Base-by-base conservation (phyloP, 2,797 vertebrate species). In the Odontamblyopus lacepedii region DNA sequence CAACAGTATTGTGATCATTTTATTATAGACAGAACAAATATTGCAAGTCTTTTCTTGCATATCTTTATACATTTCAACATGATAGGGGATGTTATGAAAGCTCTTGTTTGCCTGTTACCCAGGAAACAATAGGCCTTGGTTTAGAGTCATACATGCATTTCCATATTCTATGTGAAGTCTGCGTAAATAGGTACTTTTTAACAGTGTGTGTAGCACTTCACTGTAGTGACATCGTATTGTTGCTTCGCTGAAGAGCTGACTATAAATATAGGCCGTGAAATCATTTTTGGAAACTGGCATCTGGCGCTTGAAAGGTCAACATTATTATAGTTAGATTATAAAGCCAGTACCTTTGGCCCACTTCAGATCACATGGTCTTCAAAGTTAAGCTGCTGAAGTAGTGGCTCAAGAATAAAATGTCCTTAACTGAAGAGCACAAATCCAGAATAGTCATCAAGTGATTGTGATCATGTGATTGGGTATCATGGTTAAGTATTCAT, bases 331-430 rank as follows among this genome's bases (percentile, higher is more conserved):
- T 90, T 85, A 88, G 87, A 87, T 78, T 80, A 73, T 70, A 83
- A 59, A 76, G 72, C 53, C 41, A 75, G 68, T 41, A 89, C 91
- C 90, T 92, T 87, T 93, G 75, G 82, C 90, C 90, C 69, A 91
- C 83, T 90, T 89, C 2, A 7, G 7, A 65, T 80, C 87, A 85
- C 82, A 81, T 78, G 84, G 51, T 26, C 66, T 13, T 29, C 41
- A 29, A 15, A 70, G 81, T 89, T 83, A 75, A 80, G 76, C 59
- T 61, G 63, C 68, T 78, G 50, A 62, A 8, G 53, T 32, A 44
- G 70, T 56, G 38, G 71, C 66, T 65, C 48, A 29, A 75, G 67
- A 57, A 63, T 75, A 68, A 62, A 70, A 72, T 48, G 15, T 19
- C 44, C 38, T 75, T 63, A 70, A 66, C 66, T 18, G 60, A 69